A percentile compares a stretch with the other conserved stretches of the same genome.
Conservation (phyloP, 1,140 invertebrate species). For the Nephotettix cincticeps region DNA sequence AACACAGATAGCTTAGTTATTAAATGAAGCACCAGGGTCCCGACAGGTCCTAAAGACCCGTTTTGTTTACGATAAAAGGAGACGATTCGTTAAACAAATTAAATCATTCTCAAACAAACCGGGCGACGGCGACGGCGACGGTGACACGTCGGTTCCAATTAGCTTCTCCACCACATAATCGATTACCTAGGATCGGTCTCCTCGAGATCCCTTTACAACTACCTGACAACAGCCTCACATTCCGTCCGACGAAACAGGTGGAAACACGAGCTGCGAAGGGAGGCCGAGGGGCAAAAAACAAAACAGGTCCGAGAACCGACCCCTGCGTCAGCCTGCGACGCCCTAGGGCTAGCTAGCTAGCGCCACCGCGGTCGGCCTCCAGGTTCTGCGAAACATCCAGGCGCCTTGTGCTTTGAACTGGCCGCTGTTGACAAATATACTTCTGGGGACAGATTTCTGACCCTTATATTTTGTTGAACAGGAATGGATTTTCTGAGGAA, state of each 20-base stretch:
- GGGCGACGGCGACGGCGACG: neutral
- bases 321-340: neutral
- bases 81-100: neutral
- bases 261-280: neutral
- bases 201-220: neutral
- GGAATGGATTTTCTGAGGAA: no score
- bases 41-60: no score
- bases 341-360: no score
- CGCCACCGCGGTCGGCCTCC: neutral
- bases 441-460: no score
- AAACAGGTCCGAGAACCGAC: constrained; percentile 2
- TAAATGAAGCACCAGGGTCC: no score
- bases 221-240: neutral
- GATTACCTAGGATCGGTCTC: neutral
- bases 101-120: neutral
- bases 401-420: no score
- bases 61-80: no score
- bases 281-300: neutral
- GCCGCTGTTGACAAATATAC: no score
- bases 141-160: neutral
- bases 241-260: neutral
- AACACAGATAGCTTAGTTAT: no score
- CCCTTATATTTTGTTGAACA: no score
- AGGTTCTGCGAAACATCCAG: neutral
- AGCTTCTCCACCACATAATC: constrained; percentile 1